Evolutionary conservation across 2,888 invertebrate species (phyloP), one percentile per base, ranked within the genome.

Genomic region (Synanthedon formicaeformis): DNA sequence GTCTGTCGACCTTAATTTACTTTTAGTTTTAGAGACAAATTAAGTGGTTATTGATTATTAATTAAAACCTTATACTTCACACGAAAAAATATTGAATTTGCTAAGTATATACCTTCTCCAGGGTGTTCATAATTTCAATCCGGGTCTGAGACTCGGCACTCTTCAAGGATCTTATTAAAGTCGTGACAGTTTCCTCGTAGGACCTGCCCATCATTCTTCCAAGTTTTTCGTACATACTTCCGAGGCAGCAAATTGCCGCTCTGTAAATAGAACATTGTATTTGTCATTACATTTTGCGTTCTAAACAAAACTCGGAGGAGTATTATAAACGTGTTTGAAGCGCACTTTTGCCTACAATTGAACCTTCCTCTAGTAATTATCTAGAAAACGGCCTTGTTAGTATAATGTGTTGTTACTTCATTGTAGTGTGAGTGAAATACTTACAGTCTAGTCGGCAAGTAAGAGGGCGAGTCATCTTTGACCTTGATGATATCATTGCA

Each of bases 201-300:
- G 98, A 97, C 58, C 99, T 89, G 0, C 99, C 99, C 93, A 98
- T 99, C 97, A 99, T 98, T 59, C 99, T 90, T 1, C 99, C 99
- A 16, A 99, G 89, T 79, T 96, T 97, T 79, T 98, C 97, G 81
- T 99, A 99, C 96, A 99, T 97, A 58, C 95, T 95, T 41, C 98
- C 99, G 55, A 97, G 90, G 67, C 98, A 97, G 64, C 96, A 95
- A 66, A 99, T 95, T 13, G 99, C 98, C 67, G 98, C 97, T 63
- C 98, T 99, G 77, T 53, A 87, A n/a, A 78, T 45, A 34, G 34
- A 34, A 34, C 8, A 45, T 45, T 45, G 2, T 14, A 45, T 45
- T 45, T 45, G 6, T 11, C 5, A 23, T 23, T 23, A 23, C 23
- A 23, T 23, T 23, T 5, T 23, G 23, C 5, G 23, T 5, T 23